Conservation (phyloP, 1,140 invertebrate genomes). For the Elymnias hypermnestra region DNA sequence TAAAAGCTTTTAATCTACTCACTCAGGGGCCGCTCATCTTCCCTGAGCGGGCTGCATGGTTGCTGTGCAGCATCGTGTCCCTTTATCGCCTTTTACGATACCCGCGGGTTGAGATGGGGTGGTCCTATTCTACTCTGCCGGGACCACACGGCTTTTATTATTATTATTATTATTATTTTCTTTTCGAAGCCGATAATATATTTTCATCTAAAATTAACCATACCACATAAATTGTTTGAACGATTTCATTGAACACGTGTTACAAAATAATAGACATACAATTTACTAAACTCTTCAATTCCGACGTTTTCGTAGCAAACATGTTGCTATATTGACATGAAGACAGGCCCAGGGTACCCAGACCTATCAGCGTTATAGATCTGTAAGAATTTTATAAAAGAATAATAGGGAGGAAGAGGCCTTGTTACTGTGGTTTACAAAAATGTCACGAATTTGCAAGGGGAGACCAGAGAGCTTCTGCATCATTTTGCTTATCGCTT, state of each 20-base stretch:
- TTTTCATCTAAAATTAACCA: not conserved
- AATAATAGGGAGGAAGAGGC: slow-evolving; percentile 5
- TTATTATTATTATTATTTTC: too few species aligned
- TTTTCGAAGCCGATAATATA: not conserved
- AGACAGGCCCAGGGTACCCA: not conserved
- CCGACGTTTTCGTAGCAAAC: not conserved
- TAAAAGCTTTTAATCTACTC: too few species aligned
- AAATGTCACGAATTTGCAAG: slow-evolving; percentile 4
- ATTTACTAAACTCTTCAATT: slow-evolving; percentile 1
- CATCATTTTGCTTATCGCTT: slow-evolving; percentile 3
- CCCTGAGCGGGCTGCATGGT: too few species aligned
- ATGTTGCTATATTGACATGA: not conserved
- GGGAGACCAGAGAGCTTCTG: slow-evolving; percentile 8
- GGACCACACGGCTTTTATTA: too few species aligned
- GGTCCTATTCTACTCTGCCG: too few species aligned
- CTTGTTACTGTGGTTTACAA: not conserved
- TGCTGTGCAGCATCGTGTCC: too few species aligned
- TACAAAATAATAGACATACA: not conserved
- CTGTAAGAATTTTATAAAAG: slow-evolving; percentile 1
- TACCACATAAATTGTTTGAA: not conserved
- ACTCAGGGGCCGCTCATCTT: too few species aligned
- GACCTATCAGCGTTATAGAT: not conserved
- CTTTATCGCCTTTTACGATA: too few species aligned
- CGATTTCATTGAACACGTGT: too few species aligned
- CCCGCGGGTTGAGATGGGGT: too few species aligned